These are phyloP conservation scores for Trissolcus basalis DNA, from an alignment of 1,140 invertebrate species.

Conservation along the genomic window DNA sequence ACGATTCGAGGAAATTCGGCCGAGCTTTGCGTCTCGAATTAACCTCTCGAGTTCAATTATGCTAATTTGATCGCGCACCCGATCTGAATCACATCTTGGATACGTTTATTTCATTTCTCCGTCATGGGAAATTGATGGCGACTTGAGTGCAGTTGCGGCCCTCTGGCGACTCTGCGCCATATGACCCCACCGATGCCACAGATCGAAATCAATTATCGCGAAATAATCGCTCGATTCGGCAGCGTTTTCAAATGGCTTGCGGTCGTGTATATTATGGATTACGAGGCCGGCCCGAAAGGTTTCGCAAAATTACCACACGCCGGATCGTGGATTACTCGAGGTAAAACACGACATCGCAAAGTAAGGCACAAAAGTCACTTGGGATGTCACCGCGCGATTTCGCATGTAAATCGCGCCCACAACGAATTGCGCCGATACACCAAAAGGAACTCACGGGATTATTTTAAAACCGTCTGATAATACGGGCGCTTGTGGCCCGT, in stretches of 20 bases:
- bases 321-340: not conserved
- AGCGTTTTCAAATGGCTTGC: not conserved
- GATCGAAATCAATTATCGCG: conserved; percentile 33
- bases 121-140: conserved; percentile 36
- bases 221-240: conserved; percentile 38
- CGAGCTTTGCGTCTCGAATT: conserved; percentile 44
- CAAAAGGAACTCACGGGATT: too few relatives aligned
- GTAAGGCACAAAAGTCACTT: too few relatives aligned
- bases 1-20: conserved; percentile 69
- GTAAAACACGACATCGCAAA: not conserved
- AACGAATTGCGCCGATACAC: too few relatives aligned
- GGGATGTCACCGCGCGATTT: too few relatives aligned
- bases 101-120: conserved; percentile 44
- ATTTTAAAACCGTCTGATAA: too few relatives aligned
- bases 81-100: conserved; percentile 51
- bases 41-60: conserved; percentile 56
- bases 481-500: too few relatives aligned
- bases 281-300: not conserved
- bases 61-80: conserved; percentile 47
- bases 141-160: conserved; percentile 18
- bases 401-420: too few relatives aligned
- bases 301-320: not conserved
- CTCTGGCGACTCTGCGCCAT: conserved; percentile 16
- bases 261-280: conserved; percentile 1
- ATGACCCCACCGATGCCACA: conserved; percentile 12